A percentile compares a stretch with the other conserved stretches of the same genome.
Evolutionary conservation across 2,888 invertebrate species (phyloP).

Genomic region (Acleris cristana): DNA sequence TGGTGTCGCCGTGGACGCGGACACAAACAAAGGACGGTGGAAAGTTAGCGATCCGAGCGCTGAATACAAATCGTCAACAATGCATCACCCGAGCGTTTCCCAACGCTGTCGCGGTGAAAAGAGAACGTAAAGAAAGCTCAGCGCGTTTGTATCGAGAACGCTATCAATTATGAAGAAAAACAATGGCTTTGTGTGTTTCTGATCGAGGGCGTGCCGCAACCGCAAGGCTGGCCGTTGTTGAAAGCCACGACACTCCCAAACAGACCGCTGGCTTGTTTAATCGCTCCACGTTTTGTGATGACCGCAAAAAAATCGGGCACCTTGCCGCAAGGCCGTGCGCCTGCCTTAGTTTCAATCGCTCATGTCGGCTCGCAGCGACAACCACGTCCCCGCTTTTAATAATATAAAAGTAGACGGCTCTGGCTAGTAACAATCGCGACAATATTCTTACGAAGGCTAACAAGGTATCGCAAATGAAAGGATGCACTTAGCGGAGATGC

Average conservation of each 20-base stretch:
- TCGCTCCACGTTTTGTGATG: slow-evolving; percentile 65
- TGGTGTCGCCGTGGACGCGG: slow-evolving; percentile 50
- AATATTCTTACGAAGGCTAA: slow-evolving; percentile 72
- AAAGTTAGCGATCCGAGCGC: slow-evolving; percentile 68
- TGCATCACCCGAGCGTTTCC: slow-evolving; percentile 71
- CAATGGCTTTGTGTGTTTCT: slow-evolving; percentile 35
- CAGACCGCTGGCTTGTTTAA: slow-evolving; percentile 59
- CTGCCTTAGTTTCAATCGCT: slow-evolving; percentile 67
- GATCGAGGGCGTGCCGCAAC: slow-evolving; percentile 42
- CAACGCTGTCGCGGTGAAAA: slow-evolving; percentile 67
- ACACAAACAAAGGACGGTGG: slow-evolving; percentile 72
- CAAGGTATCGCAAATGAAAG: slow-evolving; percentile 67
- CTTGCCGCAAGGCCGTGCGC: slow-evolving; percentile 69
- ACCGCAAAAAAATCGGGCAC: slow-evolving; percentile 77
- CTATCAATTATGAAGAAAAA: slow-evolving; percentile 30
- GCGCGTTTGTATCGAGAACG: slow-evolving; percentile 30
- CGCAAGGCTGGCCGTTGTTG: slow-evolving; percentile 61
- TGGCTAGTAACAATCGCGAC: slow-evolving; percentile 57
- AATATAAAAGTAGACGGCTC: slow-evolving; percentile 39
- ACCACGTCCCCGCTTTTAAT: slow-evolving; percentile 46
- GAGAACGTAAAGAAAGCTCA: slow-evolving; percentile 69
- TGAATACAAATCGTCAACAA: slow-evolving; percentile 79
- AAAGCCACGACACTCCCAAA: slow-evolving; percentile 61
- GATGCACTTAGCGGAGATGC: slow-evolving; percentile 66
- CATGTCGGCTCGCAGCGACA: slow-evolving; percentile 62